Evolutionary conservation across 1,140 invertebrate genomes (phyloP).

Genomic region (Trichoplusia ni): DNA sequence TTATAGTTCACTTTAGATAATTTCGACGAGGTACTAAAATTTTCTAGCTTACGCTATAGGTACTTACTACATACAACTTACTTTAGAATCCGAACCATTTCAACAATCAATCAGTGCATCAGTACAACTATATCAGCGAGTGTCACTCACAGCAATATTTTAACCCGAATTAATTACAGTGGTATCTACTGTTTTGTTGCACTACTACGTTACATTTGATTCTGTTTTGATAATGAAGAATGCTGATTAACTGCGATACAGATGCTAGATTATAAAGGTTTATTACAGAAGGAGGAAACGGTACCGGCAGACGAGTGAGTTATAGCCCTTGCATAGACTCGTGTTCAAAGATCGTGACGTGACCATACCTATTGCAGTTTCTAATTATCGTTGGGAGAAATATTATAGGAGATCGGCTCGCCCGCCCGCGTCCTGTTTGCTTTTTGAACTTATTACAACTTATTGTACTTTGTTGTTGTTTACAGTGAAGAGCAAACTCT

Average conservation of each 20-base stretch:
- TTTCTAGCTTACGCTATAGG: no score
- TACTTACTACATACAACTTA: no score
- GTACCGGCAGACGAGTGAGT: constrained; percentile 31
- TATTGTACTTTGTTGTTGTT: no score
- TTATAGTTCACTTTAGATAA: no score
- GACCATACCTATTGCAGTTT: constrained; percentile 48
- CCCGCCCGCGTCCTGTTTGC: no score
- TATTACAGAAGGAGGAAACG: constrained; percentile 33
- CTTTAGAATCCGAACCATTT: no score
- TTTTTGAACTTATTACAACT: no score
- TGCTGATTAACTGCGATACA: constrained; percentile 22
- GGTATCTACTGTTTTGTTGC: constrained; percentile 17
- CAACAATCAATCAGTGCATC: no score
- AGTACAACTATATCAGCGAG: no score
- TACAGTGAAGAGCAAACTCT: no score
- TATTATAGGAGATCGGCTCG: no score
- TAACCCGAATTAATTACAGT: not conserved
- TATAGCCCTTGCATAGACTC: constrained; percentile 40
- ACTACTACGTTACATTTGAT: constrained; percentile 7
- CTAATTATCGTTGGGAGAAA: constrained; percentile 49
- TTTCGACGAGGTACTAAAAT: no score
- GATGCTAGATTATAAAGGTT: constrained; percentile 22
- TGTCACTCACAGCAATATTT: constrained; percentile 1
- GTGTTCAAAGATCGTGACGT: constrained; percentile 48
- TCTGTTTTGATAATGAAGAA: constrained; percentile 17